Percentiles rank a stretch among this genome's conserved stretches.
Conservation (phyloP, 2,113 vertebrate genomes). For the Caracal caracal region DNA sequence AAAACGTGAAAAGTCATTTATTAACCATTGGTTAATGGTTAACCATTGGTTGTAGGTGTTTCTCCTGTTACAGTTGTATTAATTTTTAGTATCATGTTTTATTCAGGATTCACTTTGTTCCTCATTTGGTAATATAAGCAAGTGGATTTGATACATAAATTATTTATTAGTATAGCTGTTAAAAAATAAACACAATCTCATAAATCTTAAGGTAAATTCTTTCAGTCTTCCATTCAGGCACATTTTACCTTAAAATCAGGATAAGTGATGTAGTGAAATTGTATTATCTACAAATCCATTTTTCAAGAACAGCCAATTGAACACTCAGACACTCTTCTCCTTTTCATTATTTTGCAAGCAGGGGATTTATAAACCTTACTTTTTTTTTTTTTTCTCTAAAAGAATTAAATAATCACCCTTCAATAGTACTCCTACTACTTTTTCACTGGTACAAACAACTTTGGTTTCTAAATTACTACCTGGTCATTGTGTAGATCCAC, state of each 20-base stretch:
- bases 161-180: neutral
- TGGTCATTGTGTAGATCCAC: neutral
- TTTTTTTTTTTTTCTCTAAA: neutral
- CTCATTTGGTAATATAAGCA: conserved; percentile 4
- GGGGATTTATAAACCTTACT: conserved; percentile 20
- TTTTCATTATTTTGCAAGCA: conserved; percentile 47
- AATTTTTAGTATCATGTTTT: neutral
- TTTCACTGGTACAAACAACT: neutral
- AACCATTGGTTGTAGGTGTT: conserved; percentile 12
- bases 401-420: conserved; percentile 42
- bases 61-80: neutral
- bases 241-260: conserved; percentile 47
- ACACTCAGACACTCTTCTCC: neutral
- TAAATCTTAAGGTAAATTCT: conserved; percentile 21
- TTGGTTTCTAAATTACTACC: conserved; percentile 39
- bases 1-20: conserved; percentile 24
- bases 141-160: neutral
- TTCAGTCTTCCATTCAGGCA: neutral
- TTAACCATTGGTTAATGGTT: neutral
- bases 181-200: conserved; percentile 20
- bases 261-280: conserved; percentile 27
- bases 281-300: neutral
- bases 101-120: neutral
- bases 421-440: conserved; percentile 21
- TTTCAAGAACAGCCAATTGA: conserved; percentile 29